Percentiles rank a stretch among this genome's conserved stretches.
These are phyloP conservation scores for Omphaloscelis lunosa DNA, from an alignment of 2,888 invertebrate species.

Conservation along the genomic window DNA sequence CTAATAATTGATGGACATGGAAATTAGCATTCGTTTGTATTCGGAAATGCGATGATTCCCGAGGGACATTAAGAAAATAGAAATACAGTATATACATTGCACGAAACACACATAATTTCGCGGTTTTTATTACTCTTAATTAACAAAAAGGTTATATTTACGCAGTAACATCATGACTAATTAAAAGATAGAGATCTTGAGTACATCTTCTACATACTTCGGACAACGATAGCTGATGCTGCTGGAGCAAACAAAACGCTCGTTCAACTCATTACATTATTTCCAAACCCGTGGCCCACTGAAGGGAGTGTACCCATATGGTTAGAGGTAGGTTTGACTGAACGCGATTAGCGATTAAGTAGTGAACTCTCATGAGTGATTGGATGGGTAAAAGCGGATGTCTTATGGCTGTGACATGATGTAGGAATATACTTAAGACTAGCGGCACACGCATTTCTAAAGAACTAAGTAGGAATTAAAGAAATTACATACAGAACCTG, in stretches of 20 bases:
- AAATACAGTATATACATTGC: too few relatives aligned
- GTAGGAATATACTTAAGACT: too few relatives aligned
- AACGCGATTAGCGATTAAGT: conserved; percentile 10
- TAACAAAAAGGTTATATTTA: conserved; percentile 17
- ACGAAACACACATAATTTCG: conserved; percentile 3
- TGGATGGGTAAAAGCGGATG: neutral
- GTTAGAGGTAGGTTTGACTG: neutral
- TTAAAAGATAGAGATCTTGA: conserved; percentile 41
- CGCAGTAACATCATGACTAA: conserved; percentile 7
- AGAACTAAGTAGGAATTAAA: too few relatives aligned
- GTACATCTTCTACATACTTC: conserved; percentile 6
- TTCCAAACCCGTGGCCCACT: conserved; percentile 24
- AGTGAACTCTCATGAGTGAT: neutral
- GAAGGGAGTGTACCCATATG: neutral
- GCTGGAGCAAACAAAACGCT: conserved; percentile 34
- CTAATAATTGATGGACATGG: too few relatives aligned
- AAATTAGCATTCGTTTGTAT: too few relatives aligned
- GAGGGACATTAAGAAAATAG: too few relatives aligned
- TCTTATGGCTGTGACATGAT: neutral
- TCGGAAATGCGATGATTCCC: too few relatives aligned
- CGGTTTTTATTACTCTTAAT: conserved; percentile 8
- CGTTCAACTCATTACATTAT: conserved; percentile 27
- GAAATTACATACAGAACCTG: too few relatives aligned
- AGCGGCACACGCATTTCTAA: too few relatives aligned
- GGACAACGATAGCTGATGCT: neutral